Evolutionary conservation across 1,140 invertebrate species (phyloP), one percentile per base, ranked within the genome.

Genomic region (Octopus sinensis): DNA sequence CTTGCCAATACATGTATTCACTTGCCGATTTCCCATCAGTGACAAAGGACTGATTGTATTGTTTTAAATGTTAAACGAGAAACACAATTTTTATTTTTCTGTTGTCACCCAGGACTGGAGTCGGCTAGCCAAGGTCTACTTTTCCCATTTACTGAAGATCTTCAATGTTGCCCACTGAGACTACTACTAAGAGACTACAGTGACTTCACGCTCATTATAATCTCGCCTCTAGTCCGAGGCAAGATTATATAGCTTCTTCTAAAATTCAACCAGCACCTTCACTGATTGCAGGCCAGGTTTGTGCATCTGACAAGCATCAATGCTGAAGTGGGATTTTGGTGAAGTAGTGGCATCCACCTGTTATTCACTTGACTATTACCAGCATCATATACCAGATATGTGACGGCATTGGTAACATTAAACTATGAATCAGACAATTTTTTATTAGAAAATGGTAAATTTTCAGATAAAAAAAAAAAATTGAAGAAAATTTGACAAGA

Each of bases 61-160:
- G 75, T 82, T 52, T 81, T 82, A 73, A 76, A 77, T 83, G 82
- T 80, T 85, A 85, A 43, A 84, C 83, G 80, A 85, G 84, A 83
- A 85, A 81, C 82, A 84, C 80, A 84, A 82, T 84, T 86, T 73
- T 84, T 84, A 80, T 84, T 82, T 85, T 84, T 86, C 84, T 84
- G 81, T 84, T 84, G 83, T 82, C 82, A 82, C 82, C 81, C 76
- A 80, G 53, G 79, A 81, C 54, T 86, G 83, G 84, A 85, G 83
- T 81, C 82, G 62, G 53, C 53, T 52, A 54, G 23, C 80, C 53
- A 75, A 68, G 80, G 78, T 30, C 53, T 73, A 51, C 30, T 53
- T 51, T 77, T 13, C 76, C 68, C 17, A 43, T 76, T 77, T 77
- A n/a, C 30, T 13, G 76, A 77, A 77, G 76, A 77, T 77, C 17